Evolutionary conservation across 2,888 invertebrate species (phyloP), one percentile per base, ranked within the genome.

Genomic region (Timandra comae): DNA sequence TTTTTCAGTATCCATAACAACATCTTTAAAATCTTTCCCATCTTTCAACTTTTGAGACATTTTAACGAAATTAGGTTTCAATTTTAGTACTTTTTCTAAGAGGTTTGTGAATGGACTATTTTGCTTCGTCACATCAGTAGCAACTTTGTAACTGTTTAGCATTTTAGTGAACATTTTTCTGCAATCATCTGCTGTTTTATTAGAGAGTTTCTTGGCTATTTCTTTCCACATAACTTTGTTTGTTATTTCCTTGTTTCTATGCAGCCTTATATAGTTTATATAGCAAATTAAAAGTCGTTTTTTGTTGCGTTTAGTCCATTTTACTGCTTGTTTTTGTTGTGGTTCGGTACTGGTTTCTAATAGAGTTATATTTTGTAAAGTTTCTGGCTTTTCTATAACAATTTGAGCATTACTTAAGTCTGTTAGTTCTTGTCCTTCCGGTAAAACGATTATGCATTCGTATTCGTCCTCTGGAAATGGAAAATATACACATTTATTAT

Each of bases 381-480:
- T 5, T 5, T 16, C 16, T 16, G 16, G 6, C 16, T 16, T 3
- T 3, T 16, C 16, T 23, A 64, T 39, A 2, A 68, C 63, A 1
- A 73, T 62, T 51, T 63, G 57, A 1, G 67, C 56, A 3, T 64
- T 56, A n/a, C 50, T 59, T 1, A 63, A 55, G 20, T 63, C 61
- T 3, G 54, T 52, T 40, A 60, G 35, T 2, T 79, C 78, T 49
- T 74, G 62, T 0, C 67, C 75, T 46, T 85, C 84, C n/a, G 80
- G 77, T 33, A 84, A 56, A 0, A 85, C 80, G 8, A 85, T 82
- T 10, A 85, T 79, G 48, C 81, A 84, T 48, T 82, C 68, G 29
- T 66, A 81, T 35, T 84, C 84, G 0, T 84, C 84, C 43, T 84
- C 84, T 85, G 79, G 13, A 69, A 63, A n/a, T n/a, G n/a, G n/a